phyloP scores from a whole-genome alignment of 2,797 vertebrate species.

The Mus minutoides region DNA sequence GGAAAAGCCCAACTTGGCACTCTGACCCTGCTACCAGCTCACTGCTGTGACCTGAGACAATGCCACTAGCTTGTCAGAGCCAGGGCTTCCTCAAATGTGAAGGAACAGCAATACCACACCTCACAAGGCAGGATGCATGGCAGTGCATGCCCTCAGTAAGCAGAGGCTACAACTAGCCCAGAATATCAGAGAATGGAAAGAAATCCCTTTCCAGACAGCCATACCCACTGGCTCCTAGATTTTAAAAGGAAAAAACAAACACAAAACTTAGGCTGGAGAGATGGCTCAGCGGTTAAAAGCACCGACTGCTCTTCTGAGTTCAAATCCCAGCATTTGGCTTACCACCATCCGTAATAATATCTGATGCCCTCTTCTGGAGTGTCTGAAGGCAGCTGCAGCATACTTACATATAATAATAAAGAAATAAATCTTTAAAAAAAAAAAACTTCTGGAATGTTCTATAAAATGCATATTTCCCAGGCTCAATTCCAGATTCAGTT shows the following conservation, averaged over 20 bases:
- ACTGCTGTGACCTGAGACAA: not conserved
- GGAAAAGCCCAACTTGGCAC: not conserved
- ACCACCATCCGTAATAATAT: too few species aligned
- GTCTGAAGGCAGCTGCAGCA: too few species aligned
- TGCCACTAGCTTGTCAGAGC: not conserved
- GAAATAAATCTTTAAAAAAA: too few species aligned
- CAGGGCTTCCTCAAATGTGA: not conserved
- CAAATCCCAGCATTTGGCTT: too few species aligned
- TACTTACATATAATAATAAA: too few species aligned
- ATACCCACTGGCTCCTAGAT: not conserved
- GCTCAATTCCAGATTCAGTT: not conserved
- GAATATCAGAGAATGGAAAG: not conserved
- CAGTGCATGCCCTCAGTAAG: not conserved
- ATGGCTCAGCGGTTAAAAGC: too few species aligned
- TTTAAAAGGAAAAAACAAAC: not conserved
- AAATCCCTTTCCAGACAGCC: not conserved
- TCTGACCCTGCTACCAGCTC: not conserved
- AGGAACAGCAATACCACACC: not conserved
- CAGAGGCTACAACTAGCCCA: not conserved
- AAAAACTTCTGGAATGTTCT: not conserved
- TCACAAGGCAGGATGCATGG: not conserved
- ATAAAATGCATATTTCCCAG: not conserved
- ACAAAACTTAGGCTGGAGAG: too few species aligned
- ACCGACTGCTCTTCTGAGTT: too few species aligned
- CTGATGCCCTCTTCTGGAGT: too few species aligned